Evolutionary conservation across 2,888 invertebrate genomes (phyloP).

Genomic region (Aethes cnicana): DNA sequence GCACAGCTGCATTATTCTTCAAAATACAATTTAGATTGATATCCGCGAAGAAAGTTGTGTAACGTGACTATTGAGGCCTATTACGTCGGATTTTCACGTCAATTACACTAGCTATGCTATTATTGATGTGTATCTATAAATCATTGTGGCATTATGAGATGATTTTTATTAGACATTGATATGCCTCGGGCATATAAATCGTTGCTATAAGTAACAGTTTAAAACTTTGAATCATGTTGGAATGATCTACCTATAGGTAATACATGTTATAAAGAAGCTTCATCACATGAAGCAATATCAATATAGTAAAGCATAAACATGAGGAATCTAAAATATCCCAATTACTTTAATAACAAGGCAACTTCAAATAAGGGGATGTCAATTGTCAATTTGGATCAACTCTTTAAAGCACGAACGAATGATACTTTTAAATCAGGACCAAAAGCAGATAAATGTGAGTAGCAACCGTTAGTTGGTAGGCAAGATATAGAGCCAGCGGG

Average conservation of each 20-base stretch:
- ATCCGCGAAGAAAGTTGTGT: slow-evolving; percentile 32
- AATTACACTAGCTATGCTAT: slow-evolving; percentile 34
- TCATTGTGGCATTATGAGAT: slow-evolving; percentile 31
- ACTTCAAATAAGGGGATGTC: slow-evolving; percentile 17
- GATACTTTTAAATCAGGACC: slow-evolving; percentile 31
- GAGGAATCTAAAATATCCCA: slow-evolving; percentile 22
- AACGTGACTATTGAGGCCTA: slow-evolving; percentile 32
- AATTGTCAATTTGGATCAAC: slow-evolving; percentile 8
- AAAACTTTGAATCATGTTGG: not conserved
- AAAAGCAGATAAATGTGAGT: slow-evolving; percentile 31
- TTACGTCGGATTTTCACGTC: slow-evolving; percentile 36
- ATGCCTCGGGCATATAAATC: slow-evolving; percentile 4
- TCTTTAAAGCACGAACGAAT: slow-evolving; percentile 29
- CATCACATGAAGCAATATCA: slow-evolving; percentile 17
- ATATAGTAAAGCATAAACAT: slow-evolving; percentile 9
- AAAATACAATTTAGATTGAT: slow-evolving; percentile 32
- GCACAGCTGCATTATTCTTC: slow-evolving; percentile 28
- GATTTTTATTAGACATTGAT: slow-evolving; percentile 28
- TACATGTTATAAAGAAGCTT: too few species aligned
- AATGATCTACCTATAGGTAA: too few species aligned
- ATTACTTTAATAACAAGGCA: slow-evolving; percentile 25
- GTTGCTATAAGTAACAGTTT: not conserved
- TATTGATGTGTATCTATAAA: slow-evolving; percentile 35
- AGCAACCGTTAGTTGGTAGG: slow-evolving; percentile 26
- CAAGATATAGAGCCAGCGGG: slow-evolving; percentile 37